These are phyloP conservation scores for Drosophila sucinea DNA, from an alignment of 1,140 invertebrate species.

Conservation along the genomic window DNA sequence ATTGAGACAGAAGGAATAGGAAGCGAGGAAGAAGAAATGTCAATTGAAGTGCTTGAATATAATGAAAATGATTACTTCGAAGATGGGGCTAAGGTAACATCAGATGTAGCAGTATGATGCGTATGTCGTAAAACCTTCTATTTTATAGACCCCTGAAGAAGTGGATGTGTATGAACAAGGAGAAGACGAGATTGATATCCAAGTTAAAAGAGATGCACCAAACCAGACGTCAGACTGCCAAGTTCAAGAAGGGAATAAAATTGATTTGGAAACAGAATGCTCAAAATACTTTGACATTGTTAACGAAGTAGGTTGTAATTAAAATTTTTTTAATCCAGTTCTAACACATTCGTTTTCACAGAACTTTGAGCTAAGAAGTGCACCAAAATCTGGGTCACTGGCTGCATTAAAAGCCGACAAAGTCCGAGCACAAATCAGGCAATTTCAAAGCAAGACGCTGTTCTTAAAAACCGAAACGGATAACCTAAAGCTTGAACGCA, in stretches of 20 bases:
- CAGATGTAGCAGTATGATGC: too few species aligned
- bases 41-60: constrained; percentile 13
- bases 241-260: not conserved
- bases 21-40: constrained; percentile 1
- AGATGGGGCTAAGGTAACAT: not conserved
- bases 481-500: constrained; percentile 42
- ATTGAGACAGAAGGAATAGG: not conserved
- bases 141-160: not conserved
- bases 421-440: constrained; percentile 37
- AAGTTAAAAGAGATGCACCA: not conserved
- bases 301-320: not conserved
- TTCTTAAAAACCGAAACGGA: constrained; percentile 46
- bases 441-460: constrained; percentile 41
- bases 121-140: not conserved
- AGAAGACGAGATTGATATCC: not conserved
- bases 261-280: constrained; percentile 10
- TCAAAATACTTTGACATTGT: constrained; percentile 17
- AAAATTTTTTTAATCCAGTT: not conserved
- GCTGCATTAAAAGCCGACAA: constrained; percentile 39
- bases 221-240: not conserved
- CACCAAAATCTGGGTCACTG: constrained; percentile 22
- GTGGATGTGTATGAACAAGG: not conserved
- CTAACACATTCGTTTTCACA: constrained; percentile 15
- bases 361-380: constrained; percentile 10
- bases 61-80: not conserved